These are phyloP conservation scores for Caenorhabditis sp. DNA, from an alignment of 2,888 invertebrate species.

Conservation along the genomic window DNA sequence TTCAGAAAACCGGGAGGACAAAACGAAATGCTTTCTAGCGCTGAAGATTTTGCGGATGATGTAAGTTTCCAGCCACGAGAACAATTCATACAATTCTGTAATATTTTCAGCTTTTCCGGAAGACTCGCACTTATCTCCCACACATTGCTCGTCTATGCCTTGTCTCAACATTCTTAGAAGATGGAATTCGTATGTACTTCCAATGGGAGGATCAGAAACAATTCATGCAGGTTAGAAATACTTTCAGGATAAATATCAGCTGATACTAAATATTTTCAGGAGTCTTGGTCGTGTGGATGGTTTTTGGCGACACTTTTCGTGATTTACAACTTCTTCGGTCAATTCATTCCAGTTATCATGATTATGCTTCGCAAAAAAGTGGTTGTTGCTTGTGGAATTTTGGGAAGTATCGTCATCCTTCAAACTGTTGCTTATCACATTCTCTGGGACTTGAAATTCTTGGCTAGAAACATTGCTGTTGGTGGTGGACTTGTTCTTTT, in stretches of 20 bases:
- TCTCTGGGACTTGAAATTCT: slow-evolving; percentile 95
- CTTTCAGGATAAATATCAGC: background rate
- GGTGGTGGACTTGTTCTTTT: slow-evolving; percentile 95
- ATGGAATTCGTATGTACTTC: slow-evolving; percentile 98
- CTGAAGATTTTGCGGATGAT: slow-evolving; percentile 68
- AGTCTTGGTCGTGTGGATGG: slow-evolving; percentile 84
- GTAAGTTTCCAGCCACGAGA: slow-evolving; percentile 51
- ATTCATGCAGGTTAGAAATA: slow-evolving; percentile 60
- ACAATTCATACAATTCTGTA: background rate
- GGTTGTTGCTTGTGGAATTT: slow-evolving; percentile 81
- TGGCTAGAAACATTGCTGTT: slow-evolving; percentile 92
- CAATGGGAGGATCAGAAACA: slow-evolving; percentile 77
- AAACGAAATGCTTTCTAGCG: slow-evolving; percentile 57
- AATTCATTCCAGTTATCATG: slow-evolving; percentile 94
- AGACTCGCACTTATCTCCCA: slow-evolving; percentile 79
- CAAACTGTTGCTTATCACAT: slow-evolving; percentile 83
- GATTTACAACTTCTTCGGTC: slow-evolving; percentile 90
- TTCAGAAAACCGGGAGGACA: slow-evolving; percentile 52
- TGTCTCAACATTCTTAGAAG: slow-evolving; percentile 97
- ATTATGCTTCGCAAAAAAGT: slow-evolving; percentile 88
- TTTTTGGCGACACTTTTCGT: slow-evolving; percentile 94
- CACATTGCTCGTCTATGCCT: slow-evolving; percentile 94
- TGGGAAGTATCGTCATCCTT: slow-evolving; percentile 93
- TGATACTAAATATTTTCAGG: slow-evolving; percentile 29
- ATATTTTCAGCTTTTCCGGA: slow-evolving; percentile 67